Percentiles rank a stretch among this genome's conserved stretches.
Conservation (phyloP, 2,888 invertebrate species). For the Glaucopsyche alexis region DNA sequence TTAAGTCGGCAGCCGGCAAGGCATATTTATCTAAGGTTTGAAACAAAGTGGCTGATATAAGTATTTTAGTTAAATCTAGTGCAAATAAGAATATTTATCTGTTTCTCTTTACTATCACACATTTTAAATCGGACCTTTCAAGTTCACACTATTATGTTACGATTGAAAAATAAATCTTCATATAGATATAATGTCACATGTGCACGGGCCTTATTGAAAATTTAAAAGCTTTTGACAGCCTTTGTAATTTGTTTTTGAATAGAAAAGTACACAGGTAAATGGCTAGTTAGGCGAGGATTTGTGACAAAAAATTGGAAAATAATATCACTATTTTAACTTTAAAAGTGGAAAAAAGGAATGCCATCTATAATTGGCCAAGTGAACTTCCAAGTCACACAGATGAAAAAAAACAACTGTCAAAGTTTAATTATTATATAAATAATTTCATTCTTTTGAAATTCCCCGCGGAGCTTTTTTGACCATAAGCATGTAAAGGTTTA, state of each 20-base stretch:
- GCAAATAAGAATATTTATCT: background rate
- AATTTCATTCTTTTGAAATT: background rate
- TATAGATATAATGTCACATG: background rate
- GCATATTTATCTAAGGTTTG: background rate
- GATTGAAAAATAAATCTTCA: background rate
- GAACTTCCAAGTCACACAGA: background rate
- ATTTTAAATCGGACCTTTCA: background rate
- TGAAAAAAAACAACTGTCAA: background rate
- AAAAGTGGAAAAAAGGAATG: background rate
- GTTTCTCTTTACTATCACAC: background rate
- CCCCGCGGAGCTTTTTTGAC: background rate
- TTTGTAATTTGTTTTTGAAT: background rate
- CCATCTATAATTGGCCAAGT: background rate
- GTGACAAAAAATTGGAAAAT: no score
- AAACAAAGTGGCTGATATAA: slow-evolving; percentile 3
- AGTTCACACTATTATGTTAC: background rate
- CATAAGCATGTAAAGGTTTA: background rate
- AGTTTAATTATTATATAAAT: background rate
- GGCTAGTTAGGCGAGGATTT: background rate
- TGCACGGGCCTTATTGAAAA: background rate
- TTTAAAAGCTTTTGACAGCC: background rate
- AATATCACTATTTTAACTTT: background rate
- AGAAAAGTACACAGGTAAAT: background rate
- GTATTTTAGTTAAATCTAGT: background rate
- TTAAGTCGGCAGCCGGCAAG: background rate